phyloP scores from a whole-genome alignment of 2,888 invertebrate genomes.

The Melipona beecheii region DNA sequence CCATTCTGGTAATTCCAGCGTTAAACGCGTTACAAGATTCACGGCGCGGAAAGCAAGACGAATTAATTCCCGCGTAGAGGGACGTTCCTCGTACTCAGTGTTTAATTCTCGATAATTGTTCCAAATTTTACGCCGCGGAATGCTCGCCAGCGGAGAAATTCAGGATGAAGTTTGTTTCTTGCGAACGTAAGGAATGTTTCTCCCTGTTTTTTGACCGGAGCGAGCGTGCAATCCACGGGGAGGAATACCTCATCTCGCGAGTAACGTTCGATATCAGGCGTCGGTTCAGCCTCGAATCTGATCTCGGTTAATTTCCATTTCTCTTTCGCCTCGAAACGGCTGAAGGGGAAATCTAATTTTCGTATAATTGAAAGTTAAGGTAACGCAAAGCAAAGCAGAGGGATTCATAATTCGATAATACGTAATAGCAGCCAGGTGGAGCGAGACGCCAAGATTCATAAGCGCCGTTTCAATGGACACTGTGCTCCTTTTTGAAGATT shows the following conservation, averaged over 20 bases:
- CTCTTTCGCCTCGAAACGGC: conserved; percentile 28
- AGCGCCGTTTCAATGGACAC: neutral
- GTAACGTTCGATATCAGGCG: neutral
- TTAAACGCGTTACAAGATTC: no score
- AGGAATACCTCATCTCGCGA: neutral
- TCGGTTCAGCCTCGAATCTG: conserved; percentile 1
- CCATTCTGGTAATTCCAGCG: no score
- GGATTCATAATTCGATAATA: conserved; percentile 35
- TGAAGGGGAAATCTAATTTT: conserved; percentile 53
- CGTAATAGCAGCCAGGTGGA: conserved; percentile 11
- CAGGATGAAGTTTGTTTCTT: neutral
- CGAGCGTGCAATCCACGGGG: neutral
- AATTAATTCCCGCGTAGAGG: no score
- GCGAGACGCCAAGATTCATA: conserved; percentile 6
- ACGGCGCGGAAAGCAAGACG: no score
- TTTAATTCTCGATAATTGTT: no score
- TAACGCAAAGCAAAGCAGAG: conserved; percentile 22
- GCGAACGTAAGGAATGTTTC: neutral
- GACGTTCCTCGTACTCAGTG: no score
- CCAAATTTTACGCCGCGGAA: no score
- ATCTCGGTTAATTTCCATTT: conserved; percentile 35
- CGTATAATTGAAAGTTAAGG: conserved; percentile 59
- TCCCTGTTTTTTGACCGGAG: neutral
- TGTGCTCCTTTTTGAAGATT: neutral
- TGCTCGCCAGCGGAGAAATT: no score